These are phyloP conservation scores for Sclerurus mexicanus DNA, from an alignment of 2,113 vertebrate species.

Conservation along the genomic window DNA sequence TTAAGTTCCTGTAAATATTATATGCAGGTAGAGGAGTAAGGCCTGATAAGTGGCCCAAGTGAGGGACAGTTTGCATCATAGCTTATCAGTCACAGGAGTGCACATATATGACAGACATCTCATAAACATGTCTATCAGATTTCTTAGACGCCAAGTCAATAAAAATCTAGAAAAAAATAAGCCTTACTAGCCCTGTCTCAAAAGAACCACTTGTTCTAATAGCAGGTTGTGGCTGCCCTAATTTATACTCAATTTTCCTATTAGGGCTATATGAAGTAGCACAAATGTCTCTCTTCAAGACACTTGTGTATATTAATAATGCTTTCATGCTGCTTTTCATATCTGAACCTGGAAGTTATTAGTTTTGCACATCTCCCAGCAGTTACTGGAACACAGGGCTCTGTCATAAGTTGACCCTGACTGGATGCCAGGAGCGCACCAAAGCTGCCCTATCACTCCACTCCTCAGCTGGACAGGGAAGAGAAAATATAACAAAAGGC, in stretches of 20 bases:
- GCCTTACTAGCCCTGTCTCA: background rate
- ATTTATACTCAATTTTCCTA: background rate
- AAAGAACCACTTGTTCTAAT: background rate
- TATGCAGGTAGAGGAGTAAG: background rate
- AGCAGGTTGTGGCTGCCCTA: background rate
- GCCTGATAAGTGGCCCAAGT: background rate
- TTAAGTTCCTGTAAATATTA: background rate
- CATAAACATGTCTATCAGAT: background rate
- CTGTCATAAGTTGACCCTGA: background rate
- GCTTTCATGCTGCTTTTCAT: background rate
- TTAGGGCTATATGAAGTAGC: background rate
- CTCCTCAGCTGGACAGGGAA: background rate
- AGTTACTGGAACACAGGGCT: background rate
- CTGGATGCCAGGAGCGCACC: background rate
- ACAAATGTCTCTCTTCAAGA: background rate
- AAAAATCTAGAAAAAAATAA: background rate
- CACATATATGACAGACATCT: background rate
- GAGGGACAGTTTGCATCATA: background rate
- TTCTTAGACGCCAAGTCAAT: background rate
- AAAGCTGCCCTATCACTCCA: background rate
- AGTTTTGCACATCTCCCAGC: background rate
- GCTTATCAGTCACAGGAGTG: background rate
- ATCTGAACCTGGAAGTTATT: background rate
- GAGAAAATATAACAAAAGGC: background rate
- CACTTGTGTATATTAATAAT: background rate